phyloP scores from a whole-genome alignment of 2,888 invertebrate genomes.

The Xylophagus ater region DNA sequence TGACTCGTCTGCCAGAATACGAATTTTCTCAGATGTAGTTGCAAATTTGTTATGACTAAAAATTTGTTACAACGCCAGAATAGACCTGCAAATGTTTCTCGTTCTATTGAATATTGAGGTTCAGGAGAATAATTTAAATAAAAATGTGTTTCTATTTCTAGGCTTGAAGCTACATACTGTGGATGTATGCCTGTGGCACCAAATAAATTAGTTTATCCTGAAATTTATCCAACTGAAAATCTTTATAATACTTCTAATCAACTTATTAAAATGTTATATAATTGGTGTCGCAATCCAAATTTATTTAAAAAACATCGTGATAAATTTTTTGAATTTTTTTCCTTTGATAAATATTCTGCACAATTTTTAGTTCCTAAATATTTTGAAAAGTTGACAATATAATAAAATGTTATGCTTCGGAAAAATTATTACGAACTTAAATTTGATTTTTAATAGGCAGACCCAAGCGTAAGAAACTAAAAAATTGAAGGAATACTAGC shows the following conservation, averaged over 20 bases:
- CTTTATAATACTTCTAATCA: constrained; percentile 49
- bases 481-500: too few relatives aligned
- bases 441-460: too few relatives aligned
- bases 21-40: too few relatives aligned
- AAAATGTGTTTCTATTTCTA: constrained; percentile 35
- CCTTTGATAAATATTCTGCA: constrained; percentile 37
- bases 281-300: constrained; percentile 42
- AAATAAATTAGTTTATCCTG: constrained; percentile 57
- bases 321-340: constrained; percentile 33
- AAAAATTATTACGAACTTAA: too few relatives aligned
- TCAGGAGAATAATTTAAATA: too few relatives aligned
- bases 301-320: constrained; percentile 34
- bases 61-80: too few relatives aligned
- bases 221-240: constrained; percentile 53
- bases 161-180: constrained; percentile 55
- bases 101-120: too few relatives aligned
- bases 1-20: too few relatives aligned
- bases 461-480: too few relatives aligned
- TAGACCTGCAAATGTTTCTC: too few relatives aligned
- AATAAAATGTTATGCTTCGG: too few relatives aligned
- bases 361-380: constrained; percentile 37
- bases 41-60: too few relatives aligned
- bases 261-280: constrained; percentile 44
- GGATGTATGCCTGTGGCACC: constrained; percentile 63
- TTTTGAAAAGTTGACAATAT: constrained; percentile 32